Evolutionary conservation across 1,140 invertebrate genomes (phyloP).

Genomic region (Mylabris phalerata): DNA sequence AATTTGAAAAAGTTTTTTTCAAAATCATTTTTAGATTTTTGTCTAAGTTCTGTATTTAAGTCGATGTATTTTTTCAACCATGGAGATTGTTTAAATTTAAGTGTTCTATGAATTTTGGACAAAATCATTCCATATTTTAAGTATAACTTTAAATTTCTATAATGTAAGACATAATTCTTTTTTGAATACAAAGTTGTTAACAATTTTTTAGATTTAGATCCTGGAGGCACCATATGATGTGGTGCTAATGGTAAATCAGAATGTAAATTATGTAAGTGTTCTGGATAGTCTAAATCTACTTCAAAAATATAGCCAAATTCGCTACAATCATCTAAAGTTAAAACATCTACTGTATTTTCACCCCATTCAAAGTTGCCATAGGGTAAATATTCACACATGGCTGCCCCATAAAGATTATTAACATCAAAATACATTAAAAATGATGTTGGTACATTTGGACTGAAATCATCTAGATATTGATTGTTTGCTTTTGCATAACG

Average conservation of each 20-base stretch:
- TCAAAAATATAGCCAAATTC: conserved; percentile 48
- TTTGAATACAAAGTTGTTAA: conserved; percentile 36
- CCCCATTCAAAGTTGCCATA: conserved; percentile 43
- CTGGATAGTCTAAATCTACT: conserved; percentile 36
- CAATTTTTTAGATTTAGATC: conserved; percentile 35
- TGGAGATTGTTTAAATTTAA: conserved; percentile 38
- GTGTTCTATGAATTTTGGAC: conserved; percentile 36
- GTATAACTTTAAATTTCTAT: conserved; percentile 16
- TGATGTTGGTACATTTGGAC: conserved; percentile 1
- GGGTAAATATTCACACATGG: conserved; percentile 44
- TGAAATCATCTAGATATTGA: conserved; percentile 17
- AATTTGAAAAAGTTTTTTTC: conserved; percentile 46
- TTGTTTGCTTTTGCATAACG: conserved; percentile 20
- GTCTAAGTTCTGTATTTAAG: background rate
- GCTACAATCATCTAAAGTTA: conserved; percentile 35
- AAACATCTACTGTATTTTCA: conserved; percentile 10
- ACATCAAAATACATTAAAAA: conserved; percentile 44
- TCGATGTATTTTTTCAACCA: conserved; percentile 41
- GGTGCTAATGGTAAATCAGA: conserved; percentile 31
- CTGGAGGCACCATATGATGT: conserved; percentile 24
- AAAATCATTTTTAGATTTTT: conserved; percentile 37
- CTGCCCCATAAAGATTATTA: conserved; percentile 50
- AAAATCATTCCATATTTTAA: conserved; percentile 26
- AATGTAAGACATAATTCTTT: conserved; percentile 38
- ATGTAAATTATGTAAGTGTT: conserved; percentile 29